Percentiles rank a stretch among this genome's conserved stretches.
These are phyloP conservation scores for Corythoichthys intestinalis DNA, from an alignment of 2,113 vertebrate genomes.

Conservation along the genomic window DNA sequence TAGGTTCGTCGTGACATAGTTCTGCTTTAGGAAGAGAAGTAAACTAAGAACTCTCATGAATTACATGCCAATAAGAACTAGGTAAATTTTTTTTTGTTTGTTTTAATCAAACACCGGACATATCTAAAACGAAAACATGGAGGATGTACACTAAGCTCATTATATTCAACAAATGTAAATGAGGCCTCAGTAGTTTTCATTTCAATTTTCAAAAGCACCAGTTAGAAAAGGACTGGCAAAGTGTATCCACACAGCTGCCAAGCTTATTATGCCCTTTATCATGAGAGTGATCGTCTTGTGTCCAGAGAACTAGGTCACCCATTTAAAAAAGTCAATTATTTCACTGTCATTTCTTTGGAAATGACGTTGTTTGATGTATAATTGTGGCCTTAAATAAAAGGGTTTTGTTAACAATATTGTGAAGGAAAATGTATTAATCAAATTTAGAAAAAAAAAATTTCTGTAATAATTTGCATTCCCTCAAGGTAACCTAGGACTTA, in stretches of 20 bases:
- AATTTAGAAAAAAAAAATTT: too few species aligned
- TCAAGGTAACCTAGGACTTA: background rate
- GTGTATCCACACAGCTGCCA: background rate
- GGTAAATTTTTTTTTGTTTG: too few species aligned
- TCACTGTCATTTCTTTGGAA: constrained; percentile 14
- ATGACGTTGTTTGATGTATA: constrained; percentile 11
- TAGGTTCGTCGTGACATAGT: too few species aligned
- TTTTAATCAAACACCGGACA: background rate
- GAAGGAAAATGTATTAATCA: background rate
- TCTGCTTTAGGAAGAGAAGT: too few species aligned
- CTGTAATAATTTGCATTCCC: background rate
- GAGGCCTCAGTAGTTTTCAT: background rate
- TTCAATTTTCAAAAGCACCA: background rate
- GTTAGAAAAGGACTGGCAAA: background rate
- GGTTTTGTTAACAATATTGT: background rate
- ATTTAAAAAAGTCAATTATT: constrained; percentile 8
- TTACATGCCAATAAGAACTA: background rate
- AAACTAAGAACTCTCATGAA: too few species aligned
- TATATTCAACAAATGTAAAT: background rate
- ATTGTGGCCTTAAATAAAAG: background rate
- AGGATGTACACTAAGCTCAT: background rate
- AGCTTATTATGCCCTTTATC: constrained; percentile 12
- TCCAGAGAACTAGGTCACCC: constrained; percentile 36
- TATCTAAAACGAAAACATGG: background rate
- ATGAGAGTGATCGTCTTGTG: constrained; percentile 28